Percentiles rank a stretch among this genome's conserved stretches.
Evolutionary conservation across 2,797 vertebrate genomes (phyloP).

Genomic region (Erpetoichthys calabaricus): DNA sequence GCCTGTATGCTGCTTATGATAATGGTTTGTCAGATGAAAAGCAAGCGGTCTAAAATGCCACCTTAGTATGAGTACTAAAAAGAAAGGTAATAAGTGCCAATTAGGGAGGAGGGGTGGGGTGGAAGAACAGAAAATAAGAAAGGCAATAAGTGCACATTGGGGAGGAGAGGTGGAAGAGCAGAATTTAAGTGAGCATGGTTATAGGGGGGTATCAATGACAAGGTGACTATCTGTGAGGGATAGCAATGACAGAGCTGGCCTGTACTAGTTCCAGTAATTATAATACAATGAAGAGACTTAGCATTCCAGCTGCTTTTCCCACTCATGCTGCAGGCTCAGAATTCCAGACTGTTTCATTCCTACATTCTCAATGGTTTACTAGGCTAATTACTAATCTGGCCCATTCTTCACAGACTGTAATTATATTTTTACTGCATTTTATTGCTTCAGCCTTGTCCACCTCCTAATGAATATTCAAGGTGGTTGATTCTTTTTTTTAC

Average conservation of each 20-base stretch:
- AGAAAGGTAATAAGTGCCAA: background rate
- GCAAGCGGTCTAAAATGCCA: background rate
- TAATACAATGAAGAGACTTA: constrained; percentile 58
- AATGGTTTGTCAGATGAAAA: background rate
- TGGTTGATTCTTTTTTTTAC: too few relatives aligned
- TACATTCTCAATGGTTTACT: constrained; percentile 61
- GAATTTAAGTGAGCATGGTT: constrained; percentile 21
- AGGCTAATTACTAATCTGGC: constrained; percentile 64
- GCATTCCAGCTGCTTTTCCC: constrained; percentile 65
- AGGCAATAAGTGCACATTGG: background rate
- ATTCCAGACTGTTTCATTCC: constrained; percentile 63
- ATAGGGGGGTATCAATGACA: constrained; percentile 39
- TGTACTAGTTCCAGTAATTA: constrained; percentile 68
- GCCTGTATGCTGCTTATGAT: too few relatives aligned
- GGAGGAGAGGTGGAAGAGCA: constrained; percentile 12
- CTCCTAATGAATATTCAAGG: constrained; percentile 34
- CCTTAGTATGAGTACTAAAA: background rate
- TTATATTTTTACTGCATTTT: constrained; percentile 69
- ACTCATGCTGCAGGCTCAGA: constrained; percentile 62
- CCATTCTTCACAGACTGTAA: constrained; percentile 64
- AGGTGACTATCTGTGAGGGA: constrained; percentile 43
- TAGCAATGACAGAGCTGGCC: constrained; percentile 51
- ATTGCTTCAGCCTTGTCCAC: constrained; percentile 42
- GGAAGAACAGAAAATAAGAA: background rate
- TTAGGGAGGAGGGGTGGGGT: background rate